Conservation (phyloP, 2,113 vertebrate species). For the Scytalopus superciliaris region DNA sequence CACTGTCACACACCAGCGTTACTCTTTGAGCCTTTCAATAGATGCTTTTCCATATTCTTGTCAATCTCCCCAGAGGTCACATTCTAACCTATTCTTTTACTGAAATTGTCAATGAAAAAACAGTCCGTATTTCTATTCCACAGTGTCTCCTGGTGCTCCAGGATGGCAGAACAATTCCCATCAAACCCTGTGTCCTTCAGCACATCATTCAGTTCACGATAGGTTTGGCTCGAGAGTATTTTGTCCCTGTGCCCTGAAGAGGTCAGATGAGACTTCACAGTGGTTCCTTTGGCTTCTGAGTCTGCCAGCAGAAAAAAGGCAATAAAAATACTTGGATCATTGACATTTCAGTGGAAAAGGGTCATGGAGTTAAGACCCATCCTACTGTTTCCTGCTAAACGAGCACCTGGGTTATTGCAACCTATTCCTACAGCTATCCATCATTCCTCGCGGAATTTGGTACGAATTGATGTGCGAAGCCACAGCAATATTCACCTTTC, state of each 20-base stretch:
- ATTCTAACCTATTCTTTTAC: neutral
- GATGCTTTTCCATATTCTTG: neutral
- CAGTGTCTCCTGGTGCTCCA: neutral
- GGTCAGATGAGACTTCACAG: neutral
- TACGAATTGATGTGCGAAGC: neutral
- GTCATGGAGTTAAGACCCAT: neutral
- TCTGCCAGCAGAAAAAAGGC: neutral
- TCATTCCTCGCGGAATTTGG: neutral
- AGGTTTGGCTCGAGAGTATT: neutral
- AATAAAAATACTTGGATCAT: neutral
- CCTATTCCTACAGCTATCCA: neutral
- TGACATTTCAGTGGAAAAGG: neutral
- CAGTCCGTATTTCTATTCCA: fast-evolving
- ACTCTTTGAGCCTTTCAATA: neutral
- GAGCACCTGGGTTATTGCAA: neutral
- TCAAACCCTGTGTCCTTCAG: neutral
- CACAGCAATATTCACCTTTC: neutral
- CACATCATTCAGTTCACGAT: fast-evolving
- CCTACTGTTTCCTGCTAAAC: neutral
- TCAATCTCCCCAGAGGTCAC: neutral
- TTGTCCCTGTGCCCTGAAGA: neutral
- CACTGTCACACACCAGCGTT: neutral
- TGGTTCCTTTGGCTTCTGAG: neutral
- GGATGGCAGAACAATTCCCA: fast-evolving
- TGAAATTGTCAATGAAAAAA: no score